Percentiles rank a stretch among this genome's conserved stretches.
phyloP scores from a whole-genome alignment of 2,113 vertebrate species.

The Perccottus glenii region DNA sequence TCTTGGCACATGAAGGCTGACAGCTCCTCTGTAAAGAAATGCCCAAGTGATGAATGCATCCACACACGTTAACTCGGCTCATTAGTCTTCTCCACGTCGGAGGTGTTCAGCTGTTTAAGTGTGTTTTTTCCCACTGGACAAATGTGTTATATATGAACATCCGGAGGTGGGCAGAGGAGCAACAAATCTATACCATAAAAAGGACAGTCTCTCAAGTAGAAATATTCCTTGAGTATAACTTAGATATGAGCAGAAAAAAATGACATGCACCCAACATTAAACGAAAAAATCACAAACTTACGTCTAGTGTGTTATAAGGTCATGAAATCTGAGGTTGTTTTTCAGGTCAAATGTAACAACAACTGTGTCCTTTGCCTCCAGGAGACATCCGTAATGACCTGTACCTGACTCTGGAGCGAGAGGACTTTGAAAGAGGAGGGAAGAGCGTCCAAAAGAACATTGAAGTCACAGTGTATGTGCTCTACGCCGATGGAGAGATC shows the following conservation, averaged over 20 bases:
- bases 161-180: not conserved
- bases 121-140: not conserved
- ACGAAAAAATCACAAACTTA: too few species aligned
- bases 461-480: slow-evolving; percentile 92
- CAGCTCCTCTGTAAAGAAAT: slow-evolving; percentile 25
- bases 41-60: slow-evolving; percentile 37
- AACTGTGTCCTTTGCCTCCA: slow-evolving; percentile 38
- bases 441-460: too few species aligned
- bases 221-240: too few species aligned
- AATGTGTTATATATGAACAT: not conserved
- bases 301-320: too few species aligned
- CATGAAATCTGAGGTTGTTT: not conserved
- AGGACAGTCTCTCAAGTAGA: too few species aligned
- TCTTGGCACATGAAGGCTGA: too few species aligned
- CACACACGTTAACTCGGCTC: slow-evolving; percentile 19
- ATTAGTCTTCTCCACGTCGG: slow-evolving; percentile 27
- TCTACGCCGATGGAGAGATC: slow-evolving; percentile 93
- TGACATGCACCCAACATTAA: too few species aligned
- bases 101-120: slow-evolving; percentile 2
- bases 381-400: slow-evolving; percentile 96
- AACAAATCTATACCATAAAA: not conserved
- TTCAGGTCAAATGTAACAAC: not conserved
- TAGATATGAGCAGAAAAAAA: too few species aligned
- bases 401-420: slow-evolving; percentile 93
- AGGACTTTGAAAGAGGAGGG: slow-evolving; percentile 97